Percentiles rank a stretch among this genome's conserved stretches.
phyloP scores from a whole-genome alignment of 2,113 vertebrate genomes.

The Promerops cafer region DNA sequence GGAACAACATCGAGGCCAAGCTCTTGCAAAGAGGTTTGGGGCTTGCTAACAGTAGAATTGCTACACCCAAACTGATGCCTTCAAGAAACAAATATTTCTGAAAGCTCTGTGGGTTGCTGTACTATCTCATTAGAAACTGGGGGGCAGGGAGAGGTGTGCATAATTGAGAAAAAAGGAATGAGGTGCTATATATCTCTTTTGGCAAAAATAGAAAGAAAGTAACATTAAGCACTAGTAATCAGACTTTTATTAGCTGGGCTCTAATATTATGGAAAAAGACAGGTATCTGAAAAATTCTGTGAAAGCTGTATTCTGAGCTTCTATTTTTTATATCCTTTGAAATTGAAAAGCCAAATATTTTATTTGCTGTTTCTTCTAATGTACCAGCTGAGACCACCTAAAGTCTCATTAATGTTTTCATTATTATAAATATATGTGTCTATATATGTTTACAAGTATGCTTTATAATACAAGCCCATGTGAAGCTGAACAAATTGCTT shows the following conservation, averaged over 20 bases:
- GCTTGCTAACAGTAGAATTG: neutral
- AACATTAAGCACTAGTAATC: neutral
- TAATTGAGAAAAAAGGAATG: neutral
- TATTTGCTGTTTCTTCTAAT: neutral
- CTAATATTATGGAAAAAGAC: neutral
- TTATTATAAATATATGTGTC: neutral
- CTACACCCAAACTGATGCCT: neutral
- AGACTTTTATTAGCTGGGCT: neutral
- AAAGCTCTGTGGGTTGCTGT: neutral
- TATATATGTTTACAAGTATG: neutral
- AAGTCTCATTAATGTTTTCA: neutral
- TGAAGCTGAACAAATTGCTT: neutral
- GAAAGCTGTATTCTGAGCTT: neutral
- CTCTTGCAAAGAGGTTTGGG: neutral
- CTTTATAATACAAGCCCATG: neutral
- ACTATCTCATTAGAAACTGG: neutral
- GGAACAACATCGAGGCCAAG: neutral
- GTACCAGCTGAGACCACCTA: neutral
- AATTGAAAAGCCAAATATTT: neutral
- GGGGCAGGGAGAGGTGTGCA: accelerated
- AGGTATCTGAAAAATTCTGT: neutral
- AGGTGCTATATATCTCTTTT: neutral
- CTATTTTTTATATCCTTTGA: neutral
- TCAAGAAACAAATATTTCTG: neutral
- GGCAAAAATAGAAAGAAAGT: neutral